Evolutionary conservation across 2,888 invertebrate genomes (phyloP).

Genomic region (Ceratothoa steindachneri): DNA sequence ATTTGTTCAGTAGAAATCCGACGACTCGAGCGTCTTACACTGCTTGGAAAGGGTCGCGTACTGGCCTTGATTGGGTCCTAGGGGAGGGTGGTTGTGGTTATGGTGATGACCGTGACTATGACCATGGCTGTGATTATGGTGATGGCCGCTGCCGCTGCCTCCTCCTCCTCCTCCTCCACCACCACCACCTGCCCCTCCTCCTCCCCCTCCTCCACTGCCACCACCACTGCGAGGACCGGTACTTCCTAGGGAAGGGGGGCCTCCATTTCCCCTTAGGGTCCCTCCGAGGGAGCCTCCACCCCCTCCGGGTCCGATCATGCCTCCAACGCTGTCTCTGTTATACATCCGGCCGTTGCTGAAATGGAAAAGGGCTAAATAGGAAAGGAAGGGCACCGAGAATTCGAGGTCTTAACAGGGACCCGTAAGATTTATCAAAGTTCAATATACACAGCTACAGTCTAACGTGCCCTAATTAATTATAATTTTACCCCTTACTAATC

Average conservation of each 20-base stretch:
- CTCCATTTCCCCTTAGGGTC: conserved; percentile 16
- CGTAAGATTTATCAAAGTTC: no score
- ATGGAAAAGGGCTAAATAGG: neutral
- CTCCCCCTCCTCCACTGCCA: neutral
- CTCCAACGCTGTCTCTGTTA: conserved; percentile 39
- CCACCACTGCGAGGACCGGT: conserved; percentile 19
- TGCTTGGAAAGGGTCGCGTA: conserved; percentile 93
- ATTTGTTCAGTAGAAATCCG: conserved; percentile 73
- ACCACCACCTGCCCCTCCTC: neutral
- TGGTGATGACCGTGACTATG: conserved; percentile 30
- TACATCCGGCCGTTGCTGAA: conserved; percentile 46
- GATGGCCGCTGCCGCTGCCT: conserved; percentile 19
- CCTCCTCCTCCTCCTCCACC: conserved; percentile 22
- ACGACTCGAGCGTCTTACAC: conserved; percentile 89
- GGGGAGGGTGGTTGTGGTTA: conserved; percentile 35
- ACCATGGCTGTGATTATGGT: conserved; percentile 43
- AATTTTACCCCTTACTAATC: no score
- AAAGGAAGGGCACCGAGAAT: no score
- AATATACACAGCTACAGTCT: no score
- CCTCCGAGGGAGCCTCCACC: neutral
- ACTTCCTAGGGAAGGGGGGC: conserved; percentile 13
- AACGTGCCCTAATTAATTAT: no score
- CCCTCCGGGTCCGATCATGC: conserved; percentile 1
- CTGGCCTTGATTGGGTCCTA: conserved; percentile 71
- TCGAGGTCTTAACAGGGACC: no score